Conservation (phyloP, 2,888 invertebrate species). For the Ophion ellenae region DNA sequence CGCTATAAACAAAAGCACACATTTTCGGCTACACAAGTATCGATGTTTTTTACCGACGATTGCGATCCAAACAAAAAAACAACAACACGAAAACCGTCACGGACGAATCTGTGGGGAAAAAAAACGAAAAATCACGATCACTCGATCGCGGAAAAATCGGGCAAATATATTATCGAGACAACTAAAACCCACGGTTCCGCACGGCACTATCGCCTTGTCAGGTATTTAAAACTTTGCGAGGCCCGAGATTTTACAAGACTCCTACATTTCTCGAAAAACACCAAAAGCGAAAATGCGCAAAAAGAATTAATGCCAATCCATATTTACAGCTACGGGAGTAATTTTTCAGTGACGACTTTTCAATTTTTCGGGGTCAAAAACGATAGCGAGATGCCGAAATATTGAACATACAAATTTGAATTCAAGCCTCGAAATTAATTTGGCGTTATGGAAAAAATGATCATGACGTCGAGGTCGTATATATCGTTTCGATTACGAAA, state of each 20-base stretch:
- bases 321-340: too few relatives aligned
- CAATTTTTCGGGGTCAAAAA: too few relatives aligned
- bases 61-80: background rate
- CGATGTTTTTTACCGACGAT: background rate
- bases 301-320: too few relatives aligned
- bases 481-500: background rate
- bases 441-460: too few relatives aligned
- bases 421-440: too few relatives aligned
- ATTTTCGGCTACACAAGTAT: background rate
- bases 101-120: background rate
- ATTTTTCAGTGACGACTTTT: too few relatives aligned
- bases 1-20: background rate
- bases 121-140: slow-evolving; percentile 42
- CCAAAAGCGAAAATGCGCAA: background rate
- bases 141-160: slow-evolving; percentile 30
- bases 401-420: too few relatives aligned
- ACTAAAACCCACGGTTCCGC: too few relatives aligned
- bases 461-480: too few relatives aligned
- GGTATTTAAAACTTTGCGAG: background rate
- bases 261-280: too few relatives aligned
- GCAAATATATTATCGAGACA: background rate
- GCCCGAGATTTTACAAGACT: too few relatives aligned
- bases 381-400: too few relatives aligned
- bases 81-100: background rate
- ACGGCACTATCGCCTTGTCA: background rate